A percentile compares a stretch with the other conserved stretches of the same genome.
phyloP scores from a whole-genome alignment of 1,140 invertebrate species.

The Adoxophyes honmai region DNA sequence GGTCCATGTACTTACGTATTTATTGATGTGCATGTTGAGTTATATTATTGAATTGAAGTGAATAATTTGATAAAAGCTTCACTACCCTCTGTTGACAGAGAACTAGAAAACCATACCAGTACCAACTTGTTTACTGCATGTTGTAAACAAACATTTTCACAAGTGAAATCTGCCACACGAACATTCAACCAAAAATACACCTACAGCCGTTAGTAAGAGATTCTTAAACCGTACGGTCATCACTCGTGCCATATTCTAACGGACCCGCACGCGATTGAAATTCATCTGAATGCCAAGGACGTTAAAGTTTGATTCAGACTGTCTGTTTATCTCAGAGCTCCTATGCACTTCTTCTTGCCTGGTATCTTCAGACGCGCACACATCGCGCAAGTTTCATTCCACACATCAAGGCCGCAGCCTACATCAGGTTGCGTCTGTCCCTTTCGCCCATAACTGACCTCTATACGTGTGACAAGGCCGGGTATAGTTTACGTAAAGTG shows the following conservation, averaged over 20 bases:
- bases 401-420: slow-evolving; percentile 55
- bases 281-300: not conserved
- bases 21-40: too few species aligned
- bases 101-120: too few species aligned
- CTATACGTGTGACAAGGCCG: slow-evolving; percentile 34
- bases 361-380: slow-evolving; percentile 55
- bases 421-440: slow-evolving; percentile 39
- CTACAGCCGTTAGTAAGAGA: not conserved
- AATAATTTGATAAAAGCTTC: too few species aligned
- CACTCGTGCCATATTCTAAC: not conserved
- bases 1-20: too few species aligned
- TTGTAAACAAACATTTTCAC: not conserved
- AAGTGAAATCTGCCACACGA: slow-evolving; percentile 3
- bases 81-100: too few species aligned
- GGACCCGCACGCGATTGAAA: not conserved
- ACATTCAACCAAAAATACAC: not conserved
- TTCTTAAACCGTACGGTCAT: not conserved
- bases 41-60: too few species aligned
- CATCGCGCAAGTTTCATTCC: slow-evolving; percentile 48
- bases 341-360: slow-evolving; percentile 43
- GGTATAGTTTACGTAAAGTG: slow-evolving; percentile 23
- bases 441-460: slow-evolving; percentile 29
- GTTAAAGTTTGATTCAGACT: not conserved
- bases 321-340: slow-evolving; percentile 17
- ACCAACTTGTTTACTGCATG: too few species aligned